These are phyloP conservation scores for Ursus arctos DNA, from an alignment of 2,113 vertebrate species.

Conservation along the genomic window DNA sequence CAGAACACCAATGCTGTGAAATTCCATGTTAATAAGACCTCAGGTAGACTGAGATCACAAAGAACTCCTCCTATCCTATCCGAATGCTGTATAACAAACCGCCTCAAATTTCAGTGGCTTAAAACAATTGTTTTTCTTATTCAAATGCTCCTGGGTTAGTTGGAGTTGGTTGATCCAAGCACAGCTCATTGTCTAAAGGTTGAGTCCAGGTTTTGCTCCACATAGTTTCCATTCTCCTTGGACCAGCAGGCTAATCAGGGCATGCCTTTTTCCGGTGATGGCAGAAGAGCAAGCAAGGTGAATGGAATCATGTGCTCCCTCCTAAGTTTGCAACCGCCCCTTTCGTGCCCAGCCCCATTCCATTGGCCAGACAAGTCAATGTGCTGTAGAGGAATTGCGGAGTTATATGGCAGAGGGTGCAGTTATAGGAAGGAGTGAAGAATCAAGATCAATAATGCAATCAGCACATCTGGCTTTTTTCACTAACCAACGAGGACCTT, in stretches of 20 bases:
- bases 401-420: background rate
- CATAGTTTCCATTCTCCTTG: background rate
- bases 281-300: background rate
- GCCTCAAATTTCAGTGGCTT: background rate
- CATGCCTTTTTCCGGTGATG: background rate
- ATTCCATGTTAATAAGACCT: background rate
- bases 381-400: rapidly evolving
- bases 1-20: background rate
- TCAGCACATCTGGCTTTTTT: background rate
- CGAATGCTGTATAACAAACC: background rate
- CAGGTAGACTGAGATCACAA: background rate
- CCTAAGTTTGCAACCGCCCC: background rate
- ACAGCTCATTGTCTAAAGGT: background rate
- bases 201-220: background rate
- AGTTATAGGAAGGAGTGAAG: background rate
- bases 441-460: background rate
- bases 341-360: background rate
- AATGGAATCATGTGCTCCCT: background rate
- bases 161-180: background rate
- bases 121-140: background rate
- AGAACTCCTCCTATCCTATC: background rate
- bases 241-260: background rate
- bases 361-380: background rate
- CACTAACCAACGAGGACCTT: background rate
- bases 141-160: background rate